phyloP scores from a whole-genome alignment of 2,113 vertebrate genomes.

The Paradoxurus hermaphroditus region DNA sequence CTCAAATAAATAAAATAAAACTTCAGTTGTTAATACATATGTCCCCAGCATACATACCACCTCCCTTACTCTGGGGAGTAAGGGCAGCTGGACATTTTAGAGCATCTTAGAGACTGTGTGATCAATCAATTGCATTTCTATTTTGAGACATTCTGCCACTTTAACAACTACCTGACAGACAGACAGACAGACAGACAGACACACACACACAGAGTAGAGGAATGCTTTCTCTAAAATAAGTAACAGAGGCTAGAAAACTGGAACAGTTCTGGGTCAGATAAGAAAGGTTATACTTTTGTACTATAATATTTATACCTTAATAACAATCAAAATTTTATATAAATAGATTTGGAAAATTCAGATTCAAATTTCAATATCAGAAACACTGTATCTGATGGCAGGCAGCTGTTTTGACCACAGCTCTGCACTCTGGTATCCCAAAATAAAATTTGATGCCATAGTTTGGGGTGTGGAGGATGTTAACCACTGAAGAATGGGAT shows the following conservation, averaged over 20 bases:
- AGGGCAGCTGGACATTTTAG: background rate
- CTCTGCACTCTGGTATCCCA: background rate
- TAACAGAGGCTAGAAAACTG: slow-evolving; percentile 2
- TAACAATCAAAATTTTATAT: background rate
- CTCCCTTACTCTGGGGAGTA: background rate
- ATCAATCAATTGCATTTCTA: slow-evolving; percentile 5
- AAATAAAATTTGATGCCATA: background rate
- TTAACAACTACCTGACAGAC: background rate
- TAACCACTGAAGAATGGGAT: background rate
- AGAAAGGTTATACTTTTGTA: background rate
- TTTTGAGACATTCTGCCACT: slow-evolving; percentile 11
- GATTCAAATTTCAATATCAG: background rate
- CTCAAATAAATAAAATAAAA: no score
- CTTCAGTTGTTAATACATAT: background rate
- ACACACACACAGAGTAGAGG: background rate
- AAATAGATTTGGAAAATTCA: background rate
- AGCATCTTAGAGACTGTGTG: background rate
- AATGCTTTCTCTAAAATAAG: slow-evolving; percentile 25
- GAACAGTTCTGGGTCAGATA: background rate
- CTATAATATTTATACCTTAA: background rate
- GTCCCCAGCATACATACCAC: background rate
- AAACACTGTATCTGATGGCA: background rate
- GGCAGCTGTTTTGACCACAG: background rate
- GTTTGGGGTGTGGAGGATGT: background rate
- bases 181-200: background rate